Evolutionary conservation across 2,888 invertebrate genomes (phyloP).

Genomic region (Drosophila affinis): DNA sequence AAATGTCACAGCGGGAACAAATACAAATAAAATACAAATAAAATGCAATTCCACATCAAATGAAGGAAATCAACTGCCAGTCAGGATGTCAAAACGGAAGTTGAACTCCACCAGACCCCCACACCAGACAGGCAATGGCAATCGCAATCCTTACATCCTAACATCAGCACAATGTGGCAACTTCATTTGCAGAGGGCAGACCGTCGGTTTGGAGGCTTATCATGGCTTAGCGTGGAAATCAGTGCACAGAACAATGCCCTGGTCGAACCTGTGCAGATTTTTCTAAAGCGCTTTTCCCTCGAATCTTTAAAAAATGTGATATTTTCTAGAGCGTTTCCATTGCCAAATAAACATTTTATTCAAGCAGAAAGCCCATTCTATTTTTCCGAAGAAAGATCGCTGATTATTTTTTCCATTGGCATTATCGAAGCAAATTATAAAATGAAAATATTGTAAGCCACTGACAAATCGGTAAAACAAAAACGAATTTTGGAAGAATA

Average conservation of each 20-base stretch:
- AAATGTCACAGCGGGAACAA: conserved; percentile 59
- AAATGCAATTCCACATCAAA: conserved; percentile 68
- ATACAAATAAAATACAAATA: conserved; percentile 71
- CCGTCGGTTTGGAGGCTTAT: too few relatives aligned
- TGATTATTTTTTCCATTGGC: too few relatives aligned
- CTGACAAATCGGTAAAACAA: too few relatives aligned
- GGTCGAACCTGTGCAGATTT: conserved; percentile 8
- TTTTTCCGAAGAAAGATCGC: too few relatives aligned
- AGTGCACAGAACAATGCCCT: not conserved
- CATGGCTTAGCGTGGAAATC: not conserved
- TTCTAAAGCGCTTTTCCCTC: conserved; percentile 2
- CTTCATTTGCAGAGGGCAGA: conserved; percentile 3
- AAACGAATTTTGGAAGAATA: too few relatives aligned
- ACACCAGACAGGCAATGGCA: not conserved
- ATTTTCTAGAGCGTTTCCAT: too few relatives aligned
- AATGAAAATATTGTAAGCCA: too few relatives aligned
- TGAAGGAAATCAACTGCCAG: conserved; percentile 71
- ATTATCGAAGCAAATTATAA: too few relatives aligned
- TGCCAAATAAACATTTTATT: too few relatives aligned
- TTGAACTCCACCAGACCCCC: not conserved
- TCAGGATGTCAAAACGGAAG: conserved; percentile 56
- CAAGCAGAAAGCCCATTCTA: too few relatives aligned
- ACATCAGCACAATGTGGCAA: not conserved
- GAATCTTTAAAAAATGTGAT: too few relatives aligned
- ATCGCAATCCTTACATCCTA: not conserved